These are phyloP conservation scores for Enteromius afrohamiltoni DNA, from an alignment of 2,797 vertebrate species.

Conservation along the genomic window DNA sequence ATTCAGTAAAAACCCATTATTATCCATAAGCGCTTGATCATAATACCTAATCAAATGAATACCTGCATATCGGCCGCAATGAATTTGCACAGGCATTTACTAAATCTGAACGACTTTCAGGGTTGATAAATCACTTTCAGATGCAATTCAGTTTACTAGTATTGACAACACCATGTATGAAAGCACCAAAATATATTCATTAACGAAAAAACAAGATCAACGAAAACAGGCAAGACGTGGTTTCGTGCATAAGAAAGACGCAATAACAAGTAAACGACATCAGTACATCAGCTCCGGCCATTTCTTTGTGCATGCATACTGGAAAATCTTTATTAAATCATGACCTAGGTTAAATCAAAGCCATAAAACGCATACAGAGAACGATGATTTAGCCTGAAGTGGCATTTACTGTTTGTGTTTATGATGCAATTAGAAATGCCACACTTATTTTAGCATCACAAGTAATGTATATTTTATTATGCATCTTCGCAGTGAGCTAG, in stretches of 20 bases:
- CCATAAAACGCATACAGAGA: background rate
- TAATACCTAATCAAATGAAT: conserved; percentile 7
- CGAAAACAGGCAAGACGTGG: background rate
- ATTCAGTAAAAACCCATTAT: background rate
- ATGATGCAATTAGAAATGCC: conserved; percentile 18
- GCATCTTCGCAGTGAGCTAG: background rate
- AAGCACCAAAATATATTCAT: conserved; percentile 2
- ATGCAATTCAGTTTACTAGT: background rate
- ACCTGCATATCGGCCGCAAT: background rate
- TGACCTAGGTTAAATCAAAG: conserved; percentile 3
- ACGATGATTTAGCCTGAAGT: conserved; percentile 22
- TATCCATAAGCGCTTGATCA: background rate
- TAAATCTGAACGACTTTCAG: background rate
- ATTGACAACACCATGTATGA: background rate
- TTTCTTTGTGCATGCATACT: background rate
- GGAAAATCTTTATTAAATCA: conserved; percentile 7
- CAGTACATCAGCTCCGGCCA: background rate
- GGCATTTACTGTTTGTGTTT: conserved; percentile 28
- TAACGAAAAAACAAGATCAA: background rate
- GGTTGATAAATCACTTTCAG: conserved; percentile 10
- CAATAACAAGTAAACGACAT: background rate
- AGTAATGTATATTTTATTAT: conserved; percentile 7
- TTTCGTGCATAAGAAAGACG: background rate
- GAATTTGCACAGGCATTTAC: conserved; percentile 8
- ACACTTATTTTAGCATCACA: conserved; percentile 22